Conservation (phyloP, 1,140 invertebrate species). For the Hetaerina americana region DNA sequence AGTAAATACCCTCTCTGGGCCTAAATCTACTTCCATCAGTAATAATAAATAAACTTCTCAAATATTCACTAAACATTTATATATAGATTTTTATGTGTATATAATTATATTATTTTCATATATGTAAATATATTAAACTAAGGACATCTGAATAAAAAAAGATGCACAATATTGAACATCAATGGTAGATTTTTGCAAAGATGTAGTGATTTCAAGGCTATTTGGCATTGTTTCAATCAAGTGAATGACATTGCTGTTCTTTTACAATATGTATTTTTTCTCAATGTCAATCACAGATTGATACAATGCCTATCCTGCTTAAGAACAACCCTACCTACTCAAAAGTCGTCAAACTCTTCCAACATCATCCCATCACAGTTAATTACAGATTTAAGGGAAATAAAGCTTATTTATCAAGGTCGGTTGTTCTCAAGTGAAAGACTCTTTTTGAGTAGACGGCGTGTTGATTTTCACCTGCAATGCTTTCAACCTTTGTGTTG, state of each 20-base stretch:
- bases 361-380: neutral
- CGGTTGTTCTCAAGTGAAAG: neutral
- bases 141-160: neutral
- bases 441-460: neutral
- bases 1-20: neutral
- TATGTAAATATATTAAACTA: slow-evolving; percentile 1
- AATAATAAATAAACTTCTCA: slow-evolving; percentile 1
- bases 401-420: neutral
- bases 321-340: neutral
- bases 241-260: neutral
- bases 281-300: neutral
- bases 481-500: neutral
- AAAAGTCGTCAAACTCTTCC: neutral
- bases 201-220: neutral
- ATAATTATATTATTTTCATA: neutral
- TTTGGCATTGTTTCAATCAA: neutral
- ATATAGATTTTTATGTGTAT: neutral
- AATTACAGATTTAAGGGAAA: neutral
- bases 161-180: neutral
- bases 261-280: neutral
- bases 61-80: slow-evolving; percentile 1
- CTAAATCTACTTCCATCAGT: neutral
- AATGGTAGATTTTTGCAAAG: neutral
- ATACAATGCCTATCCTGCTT: neutral
- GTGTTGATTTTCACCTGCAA: neutral